Base-by-base conservation (phyloP, 1,140 invertebrate genomes). In the Diorhabda sublineata region DNA sequence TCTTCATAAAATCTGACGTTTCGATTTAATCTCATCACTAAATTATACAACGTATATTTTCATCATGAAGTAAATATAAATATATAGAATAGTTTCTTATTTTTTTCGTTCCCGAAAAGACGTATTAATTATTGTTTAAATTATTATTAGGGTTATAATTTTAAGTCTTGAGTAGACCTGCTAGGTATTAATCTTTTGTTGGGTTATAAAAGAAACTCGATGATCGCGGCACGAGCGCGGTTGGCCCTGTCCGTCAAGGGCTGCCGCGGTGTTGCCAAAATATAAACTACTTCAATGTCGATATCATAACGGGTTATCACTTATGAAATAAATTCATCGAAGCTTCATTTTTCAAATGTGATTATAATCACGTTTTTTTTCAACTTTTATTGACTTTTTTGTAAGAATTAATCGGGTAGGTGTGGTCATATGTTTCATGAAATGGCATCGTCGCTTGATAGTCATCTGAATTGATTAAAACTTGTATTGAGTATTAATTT, bases 211-310 rank as follows among this genome's bases (percentile, higher is more conserved):
- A 52, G 47, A 52, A 26, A 26, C 26, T 26, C 26, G 26, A 26
- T 26, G 26, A 26, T 26, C 47, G n/a, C n/a, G 47, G 47, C 47
- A 52, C 47, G 47, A 52, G 47, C 47, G 47, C 47, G 47, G 47
- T 52, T 52, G 47, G 47, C 47, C 47, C n/a, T 52, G 47, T 52
- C 47, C 47, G n/a, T 52, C 47, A 52, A 52, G 47, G 47, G 47
- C n/a, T 52, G 47, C 47, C 6, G 47, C 47, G 47, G 47, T 52
- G 47, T 52, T 52, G 47, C 47, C 47, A 52, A n/a, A 6, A 52
- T 52, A 8, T 8, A 52, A 52, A 6, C n/a, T n/a, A 52, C 47
- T 52, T 52, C n/a, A 26, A 26, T 26, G 26, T 26, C 26, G 26
- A 2, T 26, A 26, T 26, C 1, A 26, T 26, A 26, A 26, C 26